phyloP scores from a whole-genome alignment of 2,797 vertebrate species.

The Rachycentron canadum region DNA sequence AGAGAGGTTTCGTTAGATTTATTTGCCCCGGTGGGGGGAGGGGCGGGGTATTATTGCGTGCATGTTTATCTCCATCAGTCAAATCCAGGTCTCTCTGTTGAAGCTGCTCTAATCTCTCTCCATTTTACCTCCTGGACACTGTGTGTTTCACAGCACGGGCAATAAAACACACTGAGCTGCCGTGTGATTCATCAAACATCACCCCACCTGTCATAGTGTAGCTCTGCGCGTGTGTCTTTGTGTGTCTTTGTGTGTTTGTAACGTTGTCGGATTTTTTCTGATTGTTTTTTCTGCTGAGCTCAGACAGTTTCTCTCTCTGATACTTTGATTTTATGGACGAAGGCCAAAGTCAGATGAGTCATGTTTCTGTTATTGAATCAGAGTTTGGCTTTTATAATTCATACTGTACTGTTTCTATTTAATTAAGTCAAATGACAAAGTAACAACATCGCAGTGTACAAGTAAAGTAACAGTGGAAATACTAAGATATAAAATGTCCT shows the following conservation, averaged over 20 bases:
- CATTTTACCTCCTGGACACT: slow-evolving; percentile 58
- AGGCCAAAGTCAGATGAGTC: slow-evolving; percentile 50
- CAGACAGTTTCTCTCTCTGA: not conserved
- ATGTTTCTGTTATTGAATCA: slow-evolving; percentile 27
- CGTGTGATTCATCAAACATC: not conserved
- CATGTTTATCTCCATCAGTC: slow-evolving; percentile 56
- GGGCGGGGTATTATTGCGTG: slow-evolving; percentile 31
- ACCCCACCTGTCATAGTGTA: not conserved
- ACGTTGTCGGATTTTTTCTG: not conserved
- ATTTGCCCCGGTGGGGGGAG: slow-evolving; percentile 3
- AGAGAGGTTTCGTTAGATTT: not conserved
- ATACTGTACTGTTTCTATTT: not conserved
- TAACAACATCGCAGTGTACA: not conserved
- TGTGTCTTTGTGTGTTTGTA: slow-evolving; percentile 1
- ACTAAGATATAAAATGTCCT: not conserved
- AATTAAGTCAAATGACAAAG: not conserved
- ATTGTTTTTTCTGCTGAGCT: not conserved
- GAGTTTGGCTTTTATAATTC: slow-evolving; percentile 8
- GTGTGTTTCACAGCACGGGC: slow-evolving; percentile 1
- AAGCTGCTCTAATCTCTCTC: slow-evolving; percentile 67
- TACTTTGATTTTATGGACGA: not conserved
- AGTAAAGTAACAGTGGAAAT: not conserved
- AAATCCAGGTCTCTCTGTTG: slow-evolving; percentile 17
- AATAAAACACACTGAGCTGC: not conserved
- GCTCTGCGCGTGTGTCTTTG: not conserved